Base-by-base conservation (phyloP, 2,888 invertebrate genomes). In the Xanthia icteritia region DNA sequence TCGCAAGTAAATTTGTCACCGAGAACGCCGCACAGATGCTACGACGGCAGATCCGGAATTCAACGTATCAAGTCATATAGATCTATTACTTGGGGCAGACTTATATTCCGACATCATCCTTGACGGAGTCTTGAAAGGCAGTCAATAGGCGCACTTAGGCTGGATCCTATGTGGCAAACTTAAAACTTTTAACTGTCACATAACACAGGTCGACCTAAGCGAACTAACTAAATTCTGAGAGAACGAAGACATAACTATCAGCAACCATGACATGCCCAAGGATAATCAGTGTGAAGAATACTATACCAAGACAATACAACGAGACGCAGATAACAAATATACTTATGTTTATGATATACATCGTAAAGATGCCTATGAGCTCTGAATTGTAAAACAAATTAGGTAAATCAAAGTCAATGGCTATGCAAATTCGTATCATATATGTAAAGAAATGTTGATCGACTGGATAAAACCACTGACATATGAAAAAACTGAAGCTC, bases 131-230 rank as follows among this genome's bases (percentile, higher is more conserved):
- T 48, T 17, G 45, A 45, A 45, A 45, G 45, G 45, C 45, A 45
- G 45, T 45, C 13, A 45, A 45, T 76, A 82, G 27, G 79, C 78
- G 27, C 76, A 63, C 36, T 36, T 82, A 6, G 76, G 76, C 13
- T 82, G 81, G 73, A 79, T 82, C 15, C 48, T 78, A 27, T 75
- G 77, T 31, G 81, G 81, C 15, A 81, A 81, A 73, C 27, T 75
- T 8, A 78, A 81, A 60, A 79, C 79, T 5, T 73, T 76, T 11
- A 70, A 75, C 23, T 42, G 42, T 42, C n/a, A n/a, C n/a, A n/a
- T n/a, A n/a, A n/a, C n/a, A n/a, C n/a, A n/a, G n/a, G n/a, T n/a
- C n/a, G n/a, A n/a, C n/a, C n/a, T n/a, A n/a, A n/a, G n/a, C n/a
- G n/a, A n/a, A n/a, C n/a, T n/a, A n/a, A n/a, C n/a, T 11, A 39